Evolutionary conservation across 2,888 invertebrate species (phyloP).

Genomic region (Drosophila ezoana): DNA sequence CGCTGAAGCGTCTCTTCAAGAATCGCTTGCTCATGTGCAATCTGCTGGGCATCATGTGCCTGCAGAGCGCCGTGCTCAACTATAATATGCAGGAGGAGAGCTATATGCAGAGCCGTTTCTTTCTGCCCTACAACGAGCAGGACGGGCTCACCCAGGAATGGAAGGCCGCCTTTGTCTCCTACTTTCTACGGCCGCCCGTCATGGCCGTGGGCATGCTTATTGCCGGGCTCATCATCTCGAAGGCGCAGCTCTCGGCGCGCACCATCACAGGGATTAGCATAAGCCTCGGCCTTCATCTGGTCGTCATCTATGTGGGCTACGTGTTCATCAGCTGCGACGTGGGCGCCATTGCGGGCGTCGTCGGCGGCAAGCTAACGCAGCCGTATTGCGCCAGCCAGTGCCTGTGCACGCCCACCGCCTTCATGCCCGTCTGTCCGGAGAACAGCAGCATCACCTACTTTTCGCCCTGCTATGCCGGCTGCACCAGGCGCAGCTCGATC

Average conservation of each 20-base stretch:
- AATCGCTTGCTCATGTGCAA: slow-evolving; percentile 87
- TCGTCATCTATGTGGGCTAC: slow-evolving; percentile 85
- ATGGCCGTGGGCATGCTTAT: slow-evolving; percentile 86
- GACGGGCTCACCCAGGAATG: slow-evolving; percentile 87
- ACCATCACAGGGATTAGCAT: slow-evolving; percentile 86
- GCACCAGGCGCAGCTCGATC: slow-evolving; percentile 85
- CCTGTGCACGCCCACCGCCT: slow-evolving; percentile 85
- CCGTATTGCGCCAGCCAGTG: slow-evolving; percentile 87
- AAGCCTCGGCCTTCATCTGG: slow-evolving; percentile 84
- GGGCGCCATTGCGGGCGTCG: slow-evolving; percentile 85
- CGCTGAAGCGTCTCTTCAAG: slow-evolving; percentile 86
- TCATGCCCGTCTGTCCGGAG: slow-evolving; percentile 88
- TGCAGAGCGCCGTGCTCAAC: slow-evolving; percentile 86
- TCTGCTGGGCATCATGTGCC: slow-evolving; percentile 85
- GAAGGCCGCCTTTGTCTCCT: slow-evolving; percentile 85
- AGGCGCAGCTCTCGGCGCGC: slow-evolving; percentile 85
- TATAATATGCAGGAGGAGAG: slow-evolving; percentile 86
- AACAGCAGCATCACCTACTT: slow-evolving; percentile 87
- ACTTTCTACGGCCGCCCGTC: slow-evolving; percentile 87
- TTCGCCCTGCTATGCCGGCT: slow-evolving; percentile 91
- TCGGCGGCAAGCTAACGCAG: slow-evolving; percentile 83
- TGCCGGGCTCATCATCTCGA: slow-evolving; percentile 86
- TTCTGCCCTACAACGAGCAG: slow-evolving; percentile 85
- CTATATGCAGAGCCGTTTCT: slow-evolving; percentile 87
- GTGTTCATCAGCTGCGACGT: slow-evolving; percentile 86